Conservation (phyloP, 2,113 vertebrate genomes). For the Pholis gunnellus region DNA sequence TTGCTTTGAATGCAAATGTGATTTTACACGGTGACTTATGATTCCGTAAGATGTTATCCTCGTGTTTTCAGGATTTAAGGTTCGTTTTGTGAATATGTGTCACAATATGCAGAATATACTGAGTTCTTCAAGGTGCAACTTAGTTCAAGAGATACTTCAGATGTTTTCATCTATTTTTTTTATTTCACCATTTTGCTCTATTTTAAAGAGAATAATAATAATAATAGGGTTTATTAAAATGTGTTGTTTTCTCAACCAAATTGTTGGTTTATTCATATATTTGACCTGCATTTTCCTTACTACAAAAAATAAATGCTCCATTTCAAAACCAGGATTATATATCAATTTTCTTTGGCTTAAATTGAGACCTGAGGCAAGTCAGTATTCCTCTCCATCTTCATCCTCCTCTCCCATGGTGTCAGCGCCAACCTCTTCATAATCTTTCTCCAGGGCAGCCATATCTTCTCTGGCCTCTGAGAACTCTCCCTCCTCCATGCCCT, state of each 20-base stretch:
- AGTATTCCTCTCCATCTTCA: slow-evolving; percentile 77
- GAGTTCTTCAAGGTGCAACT: background rate
- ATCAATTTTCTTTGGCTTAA: background rate
- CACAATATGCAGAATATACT: background rate
- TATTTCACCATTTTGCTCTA: background rate
- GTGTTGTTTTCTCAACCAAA: background rate
- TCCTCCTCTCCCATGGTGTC: slow-evolving; percentile 78
- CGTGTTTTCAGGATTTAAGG: background rate
- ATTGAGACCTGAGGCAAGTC: slow-evolving; percentile 14
- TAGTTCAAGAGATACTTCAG: background rate
- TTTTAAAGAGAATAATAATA: background rate
- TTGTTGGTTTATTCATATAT: background rate
- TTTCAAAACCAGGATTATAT: background rate
- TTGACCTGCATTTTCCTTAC: background rate
- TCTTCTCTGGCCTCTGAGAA: slow-evolving; percentile 82
- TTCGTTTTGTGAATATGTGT: background rate
- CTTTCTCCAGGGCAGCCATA: slow-evolving; percentile 81
- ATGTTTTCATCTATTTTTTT: background rate
- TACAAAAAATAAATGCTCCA: background rate
- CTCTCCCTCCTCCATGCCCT: slow-evolving; percentile 89
- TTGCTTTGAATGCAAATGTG: background rate
- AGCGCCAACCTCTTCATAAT: slow-evolving; percentile 80
- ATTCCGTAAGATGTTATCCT: background rate
- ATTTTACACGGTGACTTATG: background rate
- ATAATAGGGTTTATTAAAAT: background rate